Base-by-base conservation (phyloP, 2,888 invertebrate genomes). In the Ennomos erosarius region DNA sequence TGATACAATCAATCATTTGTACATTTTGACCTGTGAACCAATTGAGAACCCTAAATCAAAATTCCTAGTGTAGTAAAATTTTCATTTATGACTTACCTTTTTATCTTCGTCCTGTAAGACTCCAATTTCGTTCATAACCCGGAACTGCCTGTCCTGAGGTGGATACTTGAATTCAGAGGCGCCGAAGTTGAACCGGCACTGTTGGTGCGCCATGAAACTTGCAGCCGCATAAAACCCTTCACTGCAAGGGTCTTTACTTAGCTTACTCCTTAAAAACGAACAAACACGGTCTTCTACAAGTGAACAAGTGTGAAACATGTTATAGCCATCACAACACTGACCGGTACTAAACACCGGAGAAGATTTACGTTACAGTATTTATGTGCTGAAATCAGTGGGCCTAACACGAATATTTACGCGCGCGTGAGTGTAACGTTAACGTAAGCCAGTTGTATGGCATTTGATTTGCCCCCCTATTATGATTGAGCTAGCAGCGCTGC, bases 191-290 rank as follows among this genome's bases (percentile, higher is more conserved):
- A 98, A 98, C 48, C 95, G 94, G 87, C 98, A 98, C 80, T 98
- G 98, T 83, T 99, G 98, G 93, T 98, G 98, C 64, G 98, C 97
- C 98, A 98, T 98, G 85, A 98, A 98, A 84, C 98, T 98, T 3
- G 98, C 98, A 3, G 98, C 98, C 9, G 98, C 98, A 88, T 97
- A 98, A 87, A 97, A 98, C 35, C 98, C 98, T 70, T 94, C 94
- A 70, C 97, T 97, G 83, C 38, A 86, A 85, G 64, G 8, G 0
- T 9, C n/a, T 8, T 5, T 39, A 12, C 11, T 43, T 34, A 42
- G 26, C 11, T 45, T 11, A 34, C 46, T 39, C 38, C 51, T 51
- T 43, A 43, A 43, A 36, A 43, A 51, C 8, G 43, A 44, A 51
- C 10, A 43, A 36, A 26, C 10, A 51, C 11, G 43, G 40, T 43